A percentile compares a stretch with the other conserved stretches of the same genome.
These are phyloP conservation scores for Lycophotia porphyrea DNA, from an alignment of 2,888 invertebrate species.

Conservation along the genomic window DNA sequence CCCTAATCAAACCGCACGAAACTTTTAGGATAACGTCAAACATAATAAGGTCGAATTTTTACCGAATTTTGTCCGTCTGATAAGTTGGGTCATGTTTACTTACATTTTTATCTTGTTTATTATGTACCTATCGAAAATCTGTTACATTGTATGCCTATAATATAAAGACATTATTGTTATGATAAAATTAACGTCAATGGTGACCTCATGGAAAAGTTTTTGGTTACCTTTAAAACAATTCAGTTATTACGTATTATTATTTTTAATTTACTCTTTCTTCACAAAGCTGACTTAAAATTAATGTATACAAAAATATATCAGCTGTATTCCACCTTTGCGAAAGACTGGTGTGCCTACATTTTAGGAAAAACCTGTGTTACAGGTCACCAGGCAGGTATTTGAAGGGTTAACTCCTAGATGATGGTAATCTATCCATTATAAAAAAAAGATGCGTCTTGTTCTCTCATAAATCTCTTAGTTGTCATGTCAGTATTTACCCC, in stretches of 20 bases:
- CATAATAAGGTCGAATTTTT: constrained; percentile 28
- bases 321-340: not conserved
- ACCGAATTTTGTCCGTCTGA: constrained; percentile 2
- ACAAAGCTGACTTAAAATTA: not conserved
- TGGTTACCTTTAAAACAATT: not conserved
- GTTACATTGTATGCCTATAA: constrained; percentile 29
- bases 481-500: not conserved
- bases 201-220: constrained; percentile 31
- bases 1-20: constrained; percentile 21
- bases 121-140: constrained; percentile 20
- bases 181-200: constrained; percentile 10
- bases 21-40: constrained; percentile 35
- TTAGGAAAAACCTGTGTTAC: not conserved
- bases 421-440: not conserved
- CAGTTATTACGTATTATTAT: not conserved
- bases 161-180: not conserved
- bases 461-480: not conserved
- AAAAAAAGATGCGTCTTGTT: not conserved
- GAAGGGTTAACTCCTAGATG: not conserved
- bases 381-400: not conserved
- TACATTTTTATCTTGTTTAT: constrained; percentile 33
- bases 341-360: not conserved
- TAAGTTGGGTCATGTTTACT: constrained; percentile 43
- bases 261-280: not conserved
- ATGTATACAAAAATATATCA: not conserved